Evolutionary conservation across 2,888 invertebrate species (phyloP), one percentile per base, ranked within the genome.

Genomic region (Nematopogon swammerdamellus): DNA sequence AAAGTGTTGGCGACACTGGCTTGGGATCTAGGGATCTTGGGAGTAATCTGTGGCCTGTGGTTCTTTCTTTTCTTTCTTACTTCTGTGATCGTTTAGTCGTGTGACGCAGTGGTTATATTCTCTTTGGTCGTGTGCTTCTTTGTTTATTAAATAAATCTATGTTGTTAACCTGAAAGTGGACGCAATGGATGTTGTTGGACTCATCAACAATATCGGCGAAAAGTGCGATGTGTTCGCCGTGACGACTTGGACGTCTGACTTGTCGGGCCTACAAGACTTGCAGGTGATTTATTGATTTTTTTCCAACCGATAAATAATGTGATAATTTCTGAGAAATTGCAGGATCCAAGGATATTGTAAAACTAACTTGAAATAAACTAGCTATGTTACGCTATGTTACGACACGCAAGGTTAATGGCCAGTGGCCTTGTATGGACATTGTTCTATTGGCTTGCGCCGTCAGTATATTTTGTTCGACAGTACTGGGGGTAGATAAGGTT

Each of bases 201-300:
- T 79, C 49, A 62, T 80, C 52, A 75, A 65, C 56, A 76, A 74
- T 62, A 75, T 74, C 55, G 67, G 76, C 56, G 76, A 75, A 46
- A 76, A 71, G 61, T 63, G 73, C 46, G 72, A 80, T 54, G 72
- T 77, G 75, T 77, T 76, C 59, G 75, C 74, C 25, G 71, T 79
- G 46, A 72, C 71, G 62, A 76, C 77, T 47, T 80, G 79, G 79
- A 77, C 75, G 51, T 67, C 75, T 3, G 73, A 79, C 53, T 76
- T 75, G 75, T 70, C 79, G 11, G 74, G 70, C 63, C 70, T 79
- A 58, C 75, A 80, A 65, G 74, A 79, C 57, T 77, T 79, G 57
- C 80, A 80, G 67, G 80, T 73, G 57, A 64, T 70, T 69, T 62
- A 60, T 59, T 61, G 63, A 64, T 65, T 63, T 61, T 49, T n/a